A percentile compares a stretch with the other conserved stretches of the same genome.
Conservation (phyloP, 2,797 vertebrate genomes). For the Pyrocephalus nanus region DNA sequence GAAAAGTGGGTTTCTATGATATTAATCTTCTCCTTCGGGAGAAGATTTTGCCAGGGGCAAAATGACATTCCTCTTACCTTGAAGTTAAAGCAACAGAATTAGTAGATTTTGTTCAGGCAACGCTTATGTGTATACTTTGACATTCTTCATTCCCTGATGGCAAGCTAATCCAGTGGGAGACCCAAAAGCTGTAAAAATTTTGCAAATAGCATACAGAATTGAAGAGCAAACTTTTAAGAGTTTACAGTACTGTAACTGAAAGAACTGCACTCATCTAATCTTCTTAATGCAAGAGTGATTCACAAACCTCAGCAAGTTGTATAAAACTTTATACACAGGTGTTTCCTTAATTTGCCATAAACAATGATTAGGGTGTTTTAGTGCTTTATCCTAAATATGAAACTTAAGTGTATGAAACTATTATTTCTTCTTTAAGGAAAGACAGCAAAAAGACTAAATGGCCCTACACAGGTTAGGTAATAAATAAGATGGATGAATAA, state of each 20-base stretch:
- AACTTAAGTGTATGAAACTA: slow-evolving; percentile 41
- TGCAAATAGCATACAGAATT: background rate
- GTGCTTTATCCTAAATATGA: slow-evolving; percentile 31
- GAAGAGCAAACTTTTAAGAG: background rate
- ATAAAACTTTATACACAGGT: background rate
- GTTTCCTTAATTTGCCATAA: slow-evolving; percentile 14
- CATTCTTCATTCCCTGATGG: background rate
- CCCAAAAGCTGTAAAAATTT: background rate
- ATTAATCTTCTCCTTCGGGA: background rate
- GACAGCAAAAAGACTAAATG: slow-evolving; percentile 57
- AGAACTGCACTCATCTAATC: background rate
- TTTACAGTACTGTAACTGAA: background rate
- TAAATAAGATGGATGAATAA: slow-evolving; percentile 75
- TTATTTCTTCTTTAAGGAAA: slow-evolving; percentile 59
- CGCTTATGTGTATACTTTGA: background rate
- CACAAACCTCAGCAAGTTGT: background rate
- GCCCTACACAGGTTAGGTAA: slow-evolving; percentile 35
- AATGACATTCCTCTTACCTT: background rate
- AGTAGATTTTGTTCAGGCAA: background rate
- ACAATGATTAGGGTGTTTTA: background rate
- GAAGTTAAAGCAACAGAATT: background rate
- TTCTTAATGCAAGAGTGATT: background rate
- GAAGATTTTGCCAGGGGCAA: background rate
- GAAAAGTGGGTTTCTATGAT: background rate
- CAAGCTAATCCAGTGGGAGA: background rate